Evolutionary conservation across 2,888 invertebrate genomes (phyloP), one percentile per base, ranked within the genome.

Genomic region (Gymnocheta viridis): DNA sequence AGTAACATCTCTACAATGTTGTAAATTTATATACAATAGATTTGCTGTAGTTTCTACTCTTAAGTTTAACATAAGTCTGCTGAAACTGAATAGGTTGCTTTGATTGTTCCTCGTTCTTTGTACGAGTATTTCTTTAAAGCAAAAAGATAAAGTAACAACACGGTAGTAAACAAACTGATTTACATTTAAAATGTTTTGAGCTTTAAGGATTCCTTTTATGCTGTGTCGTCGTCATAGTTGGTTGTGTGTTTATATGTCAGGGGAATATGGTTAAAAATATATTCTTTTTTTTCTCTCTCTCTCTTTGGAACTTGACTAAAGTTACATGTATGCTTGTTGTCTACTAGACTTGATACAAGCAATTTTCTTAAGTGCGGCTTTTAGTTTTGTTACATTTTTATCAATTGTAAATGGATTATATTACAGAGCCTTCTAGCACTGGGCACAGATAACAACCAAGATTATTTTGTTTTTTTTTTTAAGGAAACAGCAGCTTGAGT

Each of bases 331-430:
- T 32, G n/a, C n/a, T 44, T 49, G 22, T 54, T 70, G 32, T 64
- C 47, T 49, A 14, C 5, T 19, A 19, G 22, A 49, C 32, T 35
- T 22, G 56, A 62, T 38, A 54, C 54, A 73, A 76, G 76, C 66
- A 83, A 80, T 83, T 83, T 80, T 29, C 79, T 83, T 80, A 83
- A 83, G 76, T 83, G 83, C 49, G 66, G 70, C 47, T 76, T 66
- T 47, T 51, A 79, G 70, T 76, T 69, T 73, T 74, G 64, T 78
- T 51, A 17, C 27, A 27, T 67, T 47, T 49, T 35, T 38, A 29
- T 27, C 32, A 56, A 72, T 56, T 4, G 70, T 35, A 72, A 70
- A 69, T 69, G 62, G 47, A 67, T 69, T 77, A 64, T 32, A 62
- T 73, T 62, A 73, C 60, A 6, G n/a, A 22, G 19, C 51, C 27